Evolutionary conservation across 2,888 invertebrate species (phyloP), one percentile per base, ranked within the genome.

Genomic region (Sphinx pinastri): DNA sequence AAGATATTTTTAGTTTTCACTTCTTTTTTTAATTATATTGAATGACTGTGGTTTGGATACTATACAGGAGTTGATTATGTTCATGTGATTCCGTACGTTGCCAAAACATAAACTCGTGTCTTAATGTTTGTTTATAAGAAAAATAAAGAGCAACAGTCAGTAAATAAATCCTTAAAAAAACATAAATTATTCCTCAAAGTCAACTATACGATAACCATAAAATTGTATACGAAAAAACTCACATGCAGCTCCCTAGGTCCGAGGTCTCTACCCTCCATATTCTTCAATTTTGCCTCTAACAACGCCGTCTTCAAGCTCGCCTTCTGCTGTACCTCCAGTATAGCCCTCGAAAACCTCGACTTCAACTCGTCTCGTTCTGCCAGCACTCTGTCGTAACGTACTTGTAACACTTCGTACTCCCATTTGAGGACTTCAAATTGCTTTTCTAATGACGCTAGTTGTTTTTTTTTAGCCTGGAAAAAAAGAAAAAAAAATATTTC

Each of bases 241-340:
- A 95, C 95, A 82, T 95, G 95, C 14, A 97, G 89, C 79, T 96
- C 94, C 75, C 66, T 95, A 86, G 80, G 96, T 87, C 74, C 96
- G 89, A 77, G 92, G 88, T 78, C 97, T 78, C 74, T 96, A 88
- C 91, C 97, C 95, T 81, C 96, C 95, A 81, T 96, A 92, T 82
- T 97, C 93, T 74, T 96, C 94, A 89, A 95, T 96, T 83, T 97
- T 91, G 88, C 96, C 95, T 98, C 98, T 68, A 99, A 88, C 7
- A 98, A 88, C 0, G 97, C 96, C 75, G 97, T 97, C 87, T 97
- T 98, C 79, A 97, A 88, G 7, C 97, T 96, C 0, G 97, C 96
- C 85, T 97, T 97, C 86, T 98, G 98, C 85, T 98, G 98, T 5
- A 98, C 95, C 82, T 98, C 98, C 58, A 98, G 92, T 67, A 99